Evolutionary conservation across 2,113 vertebrate genomes (phyloP), one percentile per base, ranked within the genome.

Genomic region (Gymnarchus niloticus): DNA sequence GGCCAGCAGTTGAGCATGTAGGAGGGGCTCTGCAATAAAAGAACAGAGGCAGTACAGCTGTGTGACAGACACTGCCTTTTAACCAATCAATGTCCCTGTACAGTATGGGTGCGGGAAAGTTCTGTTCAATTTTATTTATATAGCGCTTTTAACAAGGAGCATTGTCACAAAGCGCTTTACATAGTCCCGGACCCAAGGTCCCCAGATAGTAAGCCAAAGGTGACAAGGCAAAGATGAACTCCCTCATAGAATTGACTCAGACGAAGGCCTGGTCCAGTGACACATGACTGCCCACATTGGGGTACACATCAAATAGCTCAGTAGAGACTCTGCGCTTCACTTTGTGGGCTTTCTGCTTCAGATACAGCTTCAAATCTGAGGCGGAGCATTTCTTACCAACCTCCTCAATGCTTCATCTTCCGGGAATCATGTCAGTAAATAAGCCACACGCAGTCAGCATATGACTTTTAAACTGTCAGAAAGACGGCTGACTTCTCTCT

Each of bases 1-100:
- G 87, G 1, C n/a, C 90, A 87, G 77, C n/a, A 56, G 91, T 90
- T n/a, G 89, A 7, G 1, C 85, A 85, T 84, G 90, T 46, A 83
- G 82, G 56, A 52, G 81, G 33, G 25, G 81, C 33, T 44, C 1
- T 21, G 51, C 69, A n/a, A 84, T 77, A 85, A 83, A 73, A 85
- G 12, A 83, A 1, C 4, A 5, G 44, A 46, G 41, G 84, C 54
- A 86, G 59, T 23, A 46, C 46, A 82, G 33, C 54, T 33, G 17
- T 73, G 33, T 23, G 61, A 77, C 25, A 33, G 78, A 76, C 25
- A 51, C 21, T 21, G 59, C 17, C 2, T n/a, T n/a, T n/a, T n/a
- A n/a, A n/a, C n/a, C n/a, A n/a, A n/a, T n/a, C n/a, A n/a, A n/a
- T n/a, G n/a, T n/a, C n/a, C n/a, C n/a, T n/a, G n/a, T n/a, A n/a